Evolutionary conservation across 2,113 vertebrate species (phyloP), one percentile per base, ranked within the genome.

Genomic region (Raja brachyura): DNA sequence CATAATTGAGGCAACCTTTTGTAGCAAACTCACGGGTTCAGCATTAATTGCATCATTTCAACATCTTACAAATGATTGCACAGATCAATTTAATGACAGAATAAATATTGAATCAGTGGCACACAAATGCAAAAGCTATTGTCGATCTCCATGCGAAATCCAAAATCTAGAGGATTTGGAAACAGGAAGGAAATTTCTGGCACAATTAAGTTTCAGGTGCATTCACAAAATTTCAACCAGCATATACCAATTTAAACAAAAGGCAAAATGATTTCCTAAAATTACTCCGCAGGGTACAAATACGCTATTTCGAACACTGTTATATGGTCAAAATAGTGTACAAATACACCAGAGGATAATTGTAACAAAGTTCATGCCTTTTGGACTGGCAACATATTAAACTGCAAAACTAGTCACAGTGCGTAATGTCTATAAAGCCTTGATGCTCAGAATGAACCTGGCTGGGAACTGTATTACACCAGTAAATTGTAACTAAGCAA

Each of bases 401-500:
- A 93, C 93, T 94, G 88, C 93, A 90, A 77, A 92, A 94, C 93
- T 93, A 93, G 95, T 94, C 93, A 93, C 94, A 94, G 92, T 93
- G 93, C 93, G 94, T 94, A 94, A 93, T 78, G 61, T 63, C 73
- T n/a, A 56, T 31, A 6, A 31, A 77, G 63, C 39, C 63, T 81
- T 9, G 31, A 25, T 93, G 93, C 59, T 0, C 93, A 93, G 93
- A 94, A 94, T 93, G 93, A 94, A 93, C 94, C 0, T 7, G n/a
- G 2, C 93, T 93, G 77, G 94, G 93, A 93, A 93, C 75, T 94
- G 95, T 94, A 94, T 95, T 95, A 93, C 0, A 0, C 93, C 85
- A 93, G 94, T 94, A 94, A 95, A 95, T 93, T 95, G 95, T 95
- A 95, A 95, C 95, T 93, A 95, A 93, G 96, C 95, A 95, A 95